Evolutionary conservation across 2,797 vertebrate species (phyloP), one percentile per base, ranked within the genome.

Genomic region (Eulemur coronatus): DNA sequence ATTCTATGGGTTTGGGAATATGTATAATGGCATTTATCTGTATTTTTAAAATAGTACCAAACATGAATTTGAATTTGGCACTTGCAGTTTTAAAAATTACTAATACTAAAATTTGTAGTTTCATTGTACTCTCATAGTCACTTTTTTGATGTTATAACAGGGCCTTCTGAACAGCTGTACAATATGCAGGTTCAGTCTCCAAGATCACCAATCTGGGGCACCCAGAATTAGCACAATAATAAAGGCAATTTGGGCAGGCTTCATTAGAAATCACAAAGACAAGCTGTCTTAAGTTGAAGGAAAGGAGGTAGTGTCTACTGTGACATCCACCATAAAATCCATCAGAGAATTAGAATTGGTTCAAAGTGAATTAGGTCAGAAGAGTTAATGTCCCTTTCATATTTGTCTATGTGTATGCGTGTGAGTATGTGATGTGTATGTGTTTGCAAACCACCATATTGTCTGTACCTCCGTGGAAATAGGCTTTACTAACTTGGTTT

Each of bases 121-220:
- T 94, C 67, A 59, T 52, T 93, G 35, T 57, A 63, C 67, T 15
- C 48, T 89, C 35, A 30, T 33, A 76, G 35, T 95, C 48, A 70
- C 33, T 14, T 65, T 92, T 85, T 94, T 91, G 59, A 76, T 92
- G 22, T 70, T 89, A 3, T 33, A 84, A 63, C 8, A 73, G 73
- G 35, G 14, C 9, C 26, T 57, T 43, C 76, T 7, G 50, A 86
- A 70, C 59, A 80, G 9, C 33, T 4, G 0, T 78, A 67, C 9
- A 35, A 33, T 55, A 87, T 61, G 38, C 48, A 82, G 55, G 38
- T 73, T 96, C 12, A 46, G 28, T 65, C 67, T 90, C 33, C 48
- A 82, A 88, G 80, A 89, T 76, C 52, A 5, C 30, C 70, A 85
- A 80, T 94, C 78, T 95, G 82, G 81, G 73, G 94, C 73, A 94